Percentiles rank a stretch among this genome's conserved stretches.
phyloP scores from a whole-genome alignment of 1,140 invertebrate species.

The Melipona quadrifasciata region DNA sequence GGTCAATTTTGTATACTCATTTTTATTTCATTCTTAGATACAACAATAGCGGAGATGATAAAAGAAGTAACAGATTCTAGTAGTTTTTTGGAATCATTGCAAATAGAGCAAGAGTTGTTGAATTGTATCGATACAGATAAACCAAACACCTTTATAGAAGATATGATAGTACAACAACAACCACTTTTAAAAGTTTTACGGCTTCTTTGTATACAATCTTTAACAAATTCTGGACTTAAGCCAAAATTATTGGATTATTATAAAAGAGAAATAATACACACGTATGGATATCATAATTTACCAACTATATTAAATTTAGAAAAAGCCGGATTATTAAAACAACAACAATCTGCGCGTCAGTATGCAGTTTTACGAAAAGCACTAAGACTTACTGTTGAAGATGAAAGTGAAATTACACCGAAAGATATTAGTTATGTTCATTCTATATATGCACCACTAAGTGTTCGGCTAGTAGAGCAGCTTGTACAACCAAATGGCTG shows the following conservation, averaged over 20 bases:
- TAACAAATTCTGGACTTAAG: constrained; percentile 94
- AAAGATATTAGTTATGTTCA: constrained; percentile 97
- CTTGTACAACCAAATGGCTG: constrained; percentile 92
- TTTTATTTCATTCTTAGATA: constrained; percentile 82
- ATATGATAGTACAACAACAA: constrained; percentile 92
- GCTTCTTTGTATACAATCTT: constrained; percentile 94
- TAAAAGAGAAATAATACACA: constrained; percentile 93
- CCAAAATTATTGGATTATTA: constrained; percentile 95
- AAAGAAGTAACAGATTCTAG: constrained; percentile 87
- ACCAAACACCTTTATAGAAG: constrained; percentile 93
- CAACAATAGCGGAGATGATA: constrained; percentile 89
- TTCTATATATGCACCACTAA: constrained; percentile 97
- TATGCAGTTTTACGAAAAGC: constrained; percentile 89
- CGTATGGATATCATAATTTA: constrained; percentile 94
- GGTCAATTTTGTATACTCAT: neutral
- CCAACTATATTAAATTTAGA: constrained; percentile 93
- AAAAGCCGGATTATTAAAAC: constrained; percentile 90
- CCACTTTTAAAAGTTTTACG: constrained; percentile 92
- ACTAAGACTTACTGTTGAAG: constrained; percentile 92
- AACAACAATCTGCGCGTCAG: constrained; percentile 87
- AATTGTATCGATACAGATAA: constrained; percentile 96
- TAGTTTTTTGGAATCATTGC: constrained; percentile 86
- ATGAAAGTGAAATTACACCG: constrained; percentile 91
- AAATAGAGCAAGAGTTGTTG: constrained; percentile 94
- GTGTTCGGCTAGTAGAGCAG: constrained; percentile 92